Conservation (phyloP, 2,113 vertebrate species). For the Hemiprocne comata region DNA sequence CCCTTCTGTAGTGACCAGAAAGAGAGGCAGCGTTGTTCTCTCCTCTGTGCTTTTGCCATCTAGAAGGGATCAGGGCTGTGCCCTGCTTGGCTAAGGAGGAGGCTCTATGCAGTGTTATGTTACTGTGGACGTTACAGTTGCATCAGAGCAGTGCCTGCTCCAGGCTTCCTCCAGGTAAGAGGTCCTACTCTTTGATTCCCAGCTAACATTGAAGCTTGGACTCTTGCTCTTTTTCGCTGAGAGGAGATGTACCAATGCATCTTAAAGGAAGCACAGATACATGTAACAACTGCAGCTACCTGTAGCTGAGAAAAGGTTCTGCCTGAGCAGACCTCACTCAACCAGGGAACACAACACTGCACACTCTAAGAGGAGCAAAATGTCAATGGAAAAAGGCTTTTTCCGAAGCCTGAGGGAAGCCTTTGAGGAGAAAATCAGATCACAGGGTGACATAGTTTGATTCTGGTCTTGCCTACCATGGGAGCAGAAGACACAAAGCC, state of each 20-base stretch:
- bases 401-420: neutral
- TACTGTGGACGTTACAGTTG: no score
- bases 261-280: neutral
- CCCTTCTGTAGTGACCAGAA: neutral
- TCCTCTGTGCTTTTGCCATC: neutral
- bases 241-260: no score
- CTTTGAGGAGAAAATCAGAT: neutral
- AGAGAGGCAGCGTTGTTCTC: neutral
- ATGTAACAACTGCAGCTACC: neutral
- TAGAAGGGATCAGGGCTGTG: neutral
- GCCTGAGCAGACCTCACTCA: neutral
- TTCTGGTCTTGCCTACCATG: neutral
- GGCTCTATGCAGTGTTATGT: no score
- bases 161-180: no score
- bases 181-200: no score
- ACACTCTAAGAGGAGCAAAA: neutral
- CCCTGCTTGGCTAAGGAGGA: neutral
- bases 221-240: no score
- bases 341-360: neutral
- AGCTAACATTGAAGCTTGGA: no score
- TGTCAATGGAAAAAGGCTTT: neutral
- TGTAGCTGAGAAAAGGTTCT: neutral
- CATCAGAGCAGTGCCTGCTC: no score
- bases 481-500: neutral
- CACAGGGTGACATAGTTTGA: neutral